Evolutionary conservation across 2,113 vertebrate genomes (phyloP).

Genomic region (Oncorhynchus clarkii): DNA sequence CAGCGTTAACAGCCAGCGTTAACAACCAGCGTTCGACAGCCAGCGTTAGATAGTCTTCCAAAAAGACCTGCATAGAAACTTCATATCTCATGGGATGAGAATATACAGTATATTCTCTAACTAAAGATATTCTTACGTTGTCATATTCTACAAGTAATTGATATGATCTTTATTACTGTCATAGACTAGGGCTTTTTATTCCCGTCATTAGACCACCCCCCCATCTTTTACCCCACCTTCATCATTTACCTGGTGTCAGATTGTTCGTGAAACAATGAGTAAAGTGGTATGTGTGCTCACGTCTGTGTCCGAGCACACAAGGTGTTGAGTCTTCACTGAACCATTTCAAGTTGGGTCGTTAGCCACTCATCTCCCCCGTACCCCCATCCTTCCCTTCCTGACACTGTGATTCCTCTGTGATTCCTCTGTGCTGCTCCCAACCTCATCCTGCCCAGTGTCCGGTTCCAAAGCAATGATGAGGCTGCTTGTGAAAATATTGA

Average conservation of each 20-base stretch:
- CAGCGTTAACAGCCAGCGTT: no score
- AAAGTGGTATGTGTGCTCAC: constrained; percentile 31
- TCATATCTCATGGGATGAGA: no score
- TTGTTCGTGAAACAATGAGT: constrained; percentile 66
- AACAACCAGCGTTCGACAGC: no score
- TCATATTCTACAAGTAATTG: neutral
- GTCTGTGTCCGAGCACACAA: constrained; percentile 33
- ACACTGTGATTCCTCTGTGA: constrained; percentile 21
- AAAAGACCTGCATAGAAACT: no score
- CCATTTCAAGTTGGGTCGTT: constrained; percentile 82
- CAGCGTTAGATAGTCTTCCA: no score
- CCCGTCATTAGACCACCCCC: neutral
- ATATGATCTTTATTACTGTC: no score
- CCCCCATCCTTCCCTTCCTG: no score
- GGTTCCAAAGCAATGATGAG: constrained; percentile 93
- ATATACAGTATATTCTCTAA: no score
- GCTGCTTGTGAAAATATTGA: constrained; percentile 98
- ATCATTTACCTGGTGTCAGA: constrained; percentile 63
- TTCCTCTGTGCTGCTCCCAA: neutral
- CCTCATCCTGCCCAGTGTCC: constrained; percentile 79
- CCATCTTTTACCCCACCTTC: constrained; percentile 2
- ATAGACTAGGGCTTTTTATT: no score
- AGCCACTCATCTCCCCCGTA: constrained; percentile 26
- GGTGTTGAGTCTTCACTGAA: constrained; percentile 67
- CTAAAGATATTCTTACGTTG: no score